phyloP scores from a whole-genome alignment of 2,888 invertebrate genomes.

The Platynereis dumerilii region DNA sequence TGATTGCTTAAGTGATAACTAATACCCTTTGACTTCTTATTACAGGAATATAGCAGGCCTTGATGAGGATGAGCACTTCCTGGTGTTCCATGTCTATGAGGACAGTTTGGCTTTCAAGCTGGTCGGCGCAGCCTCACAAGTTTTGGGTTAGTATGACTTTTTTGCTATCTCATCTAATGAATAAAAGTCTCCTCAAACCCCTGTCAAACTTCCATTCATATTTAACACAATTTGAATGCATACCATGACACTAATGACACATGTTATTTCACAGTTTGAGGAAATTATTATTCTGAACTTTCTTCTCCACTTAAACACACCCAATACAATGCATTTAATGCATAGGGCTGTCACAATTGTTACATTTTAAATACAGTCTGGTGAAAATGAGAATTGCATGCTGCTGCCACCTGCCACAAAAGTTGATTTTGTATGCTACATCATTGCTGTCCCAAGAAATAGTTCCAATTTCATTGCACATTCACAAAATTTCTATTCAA shows the following conservation, averaged over 20 bases:
- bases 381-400: no score
- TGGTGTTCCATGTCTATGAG: constrained; percentile 38
- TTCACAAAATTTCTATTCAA: no score
- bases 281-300: no score
- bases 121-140: constrained; percentile 37
- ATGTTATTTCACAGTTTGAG: neutral
- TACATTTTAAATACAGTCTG: no score
- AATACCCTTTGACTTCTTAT: neutral
- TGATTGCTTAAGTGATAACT: no score
- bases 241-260: neutral
- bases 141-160: constrained; percentile 35
- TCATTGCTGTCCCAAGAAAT: no score
- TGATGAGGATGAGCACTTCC: constrained; percentile 31
- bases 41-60: constrained; percentile 20
- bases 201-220: neutral
- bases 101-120: constrained; percentile 41
- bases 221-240: neutral
- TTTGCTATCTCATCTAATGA: neutral
- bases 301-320: no score
- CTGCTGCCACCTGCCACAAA: no score
- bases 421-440: no score
- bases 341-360: no score
- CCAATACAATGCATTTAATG: no score
- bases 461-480: no score
- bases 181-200: neutral